phyloP scores from a whole-genome alignment of 2,113 vertebrate genomes.

The Ancistrus triradiatus region DNA sequence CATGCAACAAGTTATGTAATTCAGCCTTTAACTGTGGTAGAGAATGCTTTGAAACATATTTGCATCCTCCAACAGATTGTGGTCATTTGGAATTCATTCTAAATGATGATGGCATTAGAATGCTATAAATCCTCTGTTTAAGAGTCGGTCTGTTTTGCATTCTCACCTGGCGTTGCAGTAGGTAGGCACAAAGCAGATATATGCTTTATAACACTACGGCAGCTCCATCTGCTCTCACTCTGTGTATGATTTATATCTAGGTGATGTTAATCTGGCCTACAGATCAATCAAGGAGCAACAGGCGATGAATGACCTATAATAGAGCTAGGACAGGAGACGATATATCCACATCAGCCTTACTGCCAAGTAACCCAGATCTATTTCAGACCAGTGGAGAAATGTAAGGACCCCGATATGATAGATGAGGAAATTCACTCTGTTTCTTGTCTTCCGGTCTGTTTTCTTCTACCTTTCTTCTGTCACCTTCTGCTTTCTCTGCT shows the following conservation, averaged over 20 bases:
- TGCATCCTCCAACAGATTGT: too few relatives aligned
- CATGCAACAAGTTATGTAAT: too few relatives aligned
- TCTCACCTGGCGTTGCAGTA: too few relatives aligned
- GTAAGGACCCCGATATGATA: constrained; percentile 19
- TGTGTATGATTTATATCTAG: constrained; percentile 20
- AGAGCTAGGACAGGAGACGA: constrained; percentile 27
- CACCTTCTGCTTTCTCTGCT: constrained; percentile 50
- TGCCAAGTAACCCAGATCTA: constrained; percentile 40
- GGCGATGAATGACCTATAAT: constrained; percentile 23
- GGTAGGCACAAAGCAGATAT: too few relatives aligned
- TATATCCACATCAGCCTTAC: constrained; percentile 27
- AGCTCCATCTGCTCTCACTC: constrained; percentile 2
- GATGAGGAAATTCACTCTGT: constrained; percentile 20
- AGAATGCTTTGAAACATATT: too few relatives aligned
- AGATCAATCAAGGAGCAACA: constrained; percentile 34
- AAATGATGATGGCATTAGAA: too few relatives aligned
- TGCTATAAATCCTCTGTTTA: too few relatives aligned
- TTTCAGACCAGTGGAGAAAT: constrained; percentile 32
- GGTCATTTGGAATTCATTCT: too few relatives aligned
- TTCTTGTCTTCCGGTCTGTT: constrained; percentile 11
- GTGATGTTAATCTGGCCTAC: constrained; percentile 28
- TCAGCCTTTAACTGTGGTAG: too few relatives aligned
- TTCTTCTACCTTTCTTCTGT: constrained; percentile 8
- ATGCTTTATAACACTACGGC: constrained; percentile 6
- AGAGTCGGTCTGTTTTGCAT: too few relatives aligned